These are phyloP conservation scores for Oppia nitens DNA, from an alignment of 1,140 invertebrate genomes.

Conservation along the genomic window DNA sequence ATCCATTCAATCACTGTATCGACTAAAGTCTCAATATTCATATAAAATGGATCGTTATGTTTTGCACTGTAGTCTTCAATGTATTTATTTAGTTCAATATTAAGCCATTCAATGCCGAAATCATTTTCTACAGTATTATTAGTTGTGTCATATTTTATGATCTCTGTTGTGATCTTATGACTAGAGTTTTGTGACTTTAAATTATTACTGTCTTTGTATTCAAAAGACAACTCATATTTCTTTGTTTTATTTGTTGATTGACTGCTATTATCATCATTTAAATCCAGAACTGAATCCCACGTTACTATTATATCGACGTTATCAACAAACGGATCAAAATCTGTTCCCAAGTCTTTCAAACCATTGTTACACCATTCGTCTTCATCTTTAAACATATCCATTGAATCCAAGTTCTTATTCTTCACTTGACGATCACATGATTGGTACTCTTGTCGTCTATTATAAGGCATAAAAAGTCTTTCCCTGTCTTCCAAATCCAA, in stretches of 20 bases:
- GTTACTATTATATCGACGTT: background rate
- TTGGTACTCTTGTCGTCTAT: background rate
- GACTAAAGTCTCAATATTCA: background rate
- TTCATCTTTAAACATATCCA: background rate
- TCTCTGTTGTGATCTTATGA: background rate
- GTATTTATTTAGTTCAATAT: background rate
- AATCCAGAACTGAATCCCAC: background rate
- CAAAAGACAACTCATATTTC: background rate
- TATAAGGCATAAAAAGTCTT: background rate
- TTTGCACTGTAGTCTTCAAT: background rate
- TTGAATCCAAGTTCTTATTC: background rate
- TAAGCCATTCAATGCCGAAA: background rate
- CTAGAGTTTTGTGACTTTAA: background rate
- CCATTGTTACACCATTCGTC: background rate
- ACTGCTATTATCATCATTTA: background rate
- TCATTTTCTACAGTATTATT: background rate
- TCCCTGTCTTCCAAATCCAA: background rate
- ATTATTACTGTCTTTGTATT: background rate
- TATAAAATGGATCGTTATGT: background rate
- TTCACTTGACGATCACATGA: background rate
- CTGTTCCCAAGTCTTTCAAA: background rate
- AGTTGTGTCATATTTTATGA: too few species aligned
- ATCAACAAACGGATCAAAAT: background rate
- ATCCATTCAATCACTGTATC: background rate
- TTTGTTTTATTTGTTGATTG: background rate